Percentiles rank a stretch among this genome's conserved stretches.
These are phyloP conservation scores for Montipora capricornis DNA, from an alignment of 64 coral and sea anemone species.

Conservation along the genomic window DNA sequence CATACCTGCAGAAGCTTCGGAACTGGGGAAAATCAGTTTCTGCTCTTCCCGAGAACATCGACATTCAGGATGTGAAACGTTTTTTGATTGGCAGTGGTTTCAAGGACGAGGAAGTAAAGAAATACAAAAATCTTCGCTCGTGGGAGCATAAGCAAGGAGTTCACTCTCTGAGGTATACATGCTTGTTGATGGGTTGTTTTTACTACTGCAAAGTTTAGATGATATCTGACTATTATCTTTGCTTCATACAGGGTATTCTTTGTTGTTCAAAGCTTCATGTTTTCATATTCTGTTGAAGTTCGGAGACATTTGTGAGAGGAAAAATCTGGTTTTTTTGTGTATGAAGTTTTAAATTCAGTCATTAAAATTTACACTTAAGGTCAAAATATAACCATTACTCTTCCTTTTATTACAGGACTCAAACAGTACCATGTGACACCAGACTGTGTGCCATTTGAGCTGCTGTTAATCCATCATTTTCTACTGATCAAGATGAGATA, in stretches of 20 bases:
- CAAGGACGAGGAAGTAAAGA: slow-evolving; percentile 12
- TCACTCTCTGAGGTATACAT: slow-evolving; percentile 7
- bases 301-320: no score
- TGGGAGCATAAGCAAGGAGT: slow-evolving; percentile 67
- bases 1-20: slow-evolving; percentile 64
- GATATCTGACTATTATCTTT: no score
- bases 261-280: no score
- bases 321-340: not conserved
- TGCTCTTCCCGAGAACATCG: slow-evolving; percentile 10
- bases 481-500: slow-evolving; percentile 40
- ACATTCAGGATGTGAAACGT: slow-evolving; percentile 42
- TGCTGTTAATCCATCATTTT: slow-evolving; percentile 49
- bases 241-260: not conserved
- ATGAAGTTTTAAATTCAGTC: no score
- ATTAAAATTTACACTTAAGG: no score
- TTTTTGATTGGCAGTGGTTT: slow-evolving; percentile 47
- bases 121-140: slow-evolving; percentile 65
- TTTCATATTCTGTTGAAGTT: no score
- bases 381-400: not conserved
- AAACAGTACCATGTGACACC: slow-evolving; percentile 48
- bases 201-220: no score
- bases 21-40: slow-evolving; percentile 2
- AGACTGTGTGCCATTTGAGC: slow-evolving; percentile 56
- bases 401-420: slow-evolving; percentile 27
- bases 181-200: no score